Evolutionary conservation across 1,140 invertebrate species (phyloP), one percentile per base, ranked within the genome.

Genomic region (Brachionus calyciflorus): DNA sequence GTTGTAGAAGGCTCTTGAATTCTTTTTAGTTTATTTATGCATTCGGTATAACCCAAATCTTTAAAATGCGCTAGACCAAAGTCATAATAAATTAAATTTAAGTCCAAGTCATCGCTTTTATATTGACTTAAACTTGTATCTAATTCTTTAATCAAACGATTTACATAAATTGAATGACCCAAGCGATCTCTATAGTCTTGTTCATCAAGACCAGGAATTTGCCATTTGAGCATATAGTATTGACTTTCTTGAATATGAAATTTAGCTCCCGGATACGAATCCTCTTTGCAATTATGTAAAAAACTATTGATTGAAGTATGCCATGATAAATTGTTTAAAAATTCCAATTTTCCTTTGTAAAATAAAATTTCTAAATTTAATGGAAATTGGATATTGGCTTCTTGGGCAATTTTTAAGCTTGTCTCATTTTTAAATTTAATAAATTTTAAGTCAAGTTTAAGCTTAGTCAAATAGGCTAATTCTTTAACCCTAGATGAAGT

Each of bases 401-500:
- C 37, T 44, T 44, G 41, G 19, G 60, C 60, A 14, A 65, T 26
- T 4, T 6, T 28, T 10, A 65, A 3, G 5, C 9, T 41, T 44
- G 26, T 24, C 12, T 65, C 60, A 65, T 65, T 65, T 14, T 65
- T 65, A 26, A 44, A 65, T 10, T 65, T 65, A 24, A 65, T 65
- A 14, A 41, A 17, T 41, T 26, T 41, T 12, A 65, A 19, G 44
- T 65, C 60, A 65, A 65, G 24, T 65, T 41, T 65, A 10, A 65
- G 40, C 37, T 65, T 65, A 19, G 24, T 65, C 3, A 65, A 24
- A 37, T 24, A 24, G 19, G 10, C 33, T 44, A 44, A 21, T 44
- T 65, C 19, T 44, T 41, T 65, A 21, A 44, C 1, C 7, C 10
- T 44, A 4, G 37, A 37, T 3, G 33, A 24, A 10, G 60, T 44